phyloP scores from a whole-genome alignment of 2,888 invertebrate genomes.

The Sinohyriopsis cumingii region DNA sequence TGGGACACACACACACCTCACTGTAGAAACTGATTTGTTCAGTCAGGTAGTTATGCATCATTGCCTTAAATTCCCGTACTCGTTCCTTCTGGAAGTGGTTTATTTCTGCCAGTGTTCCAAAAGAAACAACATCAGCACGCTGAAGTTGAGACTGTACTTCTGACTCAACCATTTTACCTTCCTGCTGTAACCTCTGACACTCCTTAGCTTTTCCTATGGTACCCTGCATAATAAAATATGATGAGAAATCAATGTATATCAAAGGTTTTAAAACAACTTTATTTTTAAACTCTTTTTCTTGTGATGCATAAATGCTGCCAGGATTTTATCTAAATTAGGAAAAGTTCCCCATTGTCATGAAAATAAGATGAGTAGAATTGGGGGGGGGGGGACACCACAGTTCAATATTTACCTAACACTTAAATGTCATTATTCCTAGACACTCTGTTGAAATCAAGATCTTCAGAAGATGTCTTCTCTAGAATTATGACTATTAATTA shows the following conservation, averaged over 20 bases:
- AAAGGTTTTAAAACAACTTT: not conserved
- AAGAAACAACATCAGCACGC: slow-evolving; percentile 92
- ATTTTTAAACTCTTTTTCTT: too few species aligned
- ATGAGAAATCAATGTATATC: not conserved
- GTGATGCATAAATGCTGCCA: too few species aligned
- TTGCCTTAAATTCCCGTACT: slow-evolving; percentile 86
- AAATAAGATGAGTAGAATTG: too few species aligned
- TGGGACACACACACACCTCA: slow-evolving; percentile 73
- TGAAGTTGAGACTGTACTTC: slow-evolving; percentile 86
- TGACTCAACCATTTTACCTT: slow-evolving; percentile 87
- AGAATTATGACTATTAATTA: too few species aligned
- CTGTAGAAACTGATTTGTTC: slow-evolving; percentile 95
- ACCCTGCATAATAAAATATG: slow-evolving; percentile 40
- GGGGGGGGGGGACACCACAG: too few species aligned
- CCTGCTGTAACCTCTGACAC: slow-evolving; percentile 84
- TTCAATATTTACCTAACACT: too few species aligned
- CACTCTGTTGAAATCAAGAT: too few species aligned
- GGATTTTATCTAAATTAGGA: too few species aligned
- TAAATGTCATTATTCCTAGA: too few species aligned
- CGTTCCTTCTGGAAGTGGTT: slow-evolving; percentile 92
- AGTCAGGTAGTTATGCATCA: slow-evolving; percentile 88
- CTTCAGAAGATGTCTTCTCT: too few species aligned
- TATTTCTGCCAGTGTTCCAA: slow-evolving; percentile 94
- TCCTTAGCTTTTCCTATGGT: slow-evolving; percentile 92
- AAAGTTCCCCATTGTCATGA: too few species aligned